A percentile compares a stretch with the other conserved stretches of the same genome.
Conservation (phyloP, 2,113 vertebrate genomes). For the Haliaeetus leucogaster region DNA sequence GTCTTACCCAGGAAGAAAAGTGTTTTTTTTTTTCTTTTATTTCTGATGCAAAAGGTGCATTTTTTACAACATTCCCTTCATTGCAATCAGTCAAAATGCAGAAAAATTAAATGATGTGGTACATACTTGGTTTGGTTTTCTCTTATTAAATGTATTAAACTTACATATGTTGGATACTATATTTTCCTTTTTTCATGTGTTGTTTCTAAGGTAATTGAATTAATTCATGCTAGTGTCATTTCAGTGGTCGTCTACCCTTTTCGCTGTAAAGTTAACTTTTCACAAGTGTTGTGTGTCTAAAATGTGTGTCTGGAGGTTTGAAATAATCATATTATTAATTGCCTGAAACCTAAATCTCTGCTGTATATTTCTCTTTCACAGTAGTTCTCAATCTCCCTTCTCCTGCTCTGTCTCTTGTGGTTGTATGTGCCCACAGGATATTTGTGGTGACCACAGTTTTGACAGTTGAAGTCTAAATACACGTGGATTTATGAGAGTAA, state of each 20-base stretch:
- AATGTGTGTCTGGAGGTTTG: background rate
- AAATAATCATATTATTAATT: background rate
- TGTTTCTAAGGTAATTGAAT: background rate
- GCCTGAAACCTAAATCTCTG: background rate
- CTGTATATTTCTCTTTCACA: background rate
- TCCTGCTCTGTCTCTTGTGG: background rate
- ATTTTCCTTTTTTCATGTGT: background rate
- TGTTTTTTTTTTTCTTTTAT: rapidly evolving
- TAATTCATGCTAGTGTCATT: background rate
- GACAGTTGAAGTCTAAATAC: background rate
- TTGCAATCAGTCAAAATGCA: background rate
- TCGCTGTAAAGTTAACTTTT: background rate
- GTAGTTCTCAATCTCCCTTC: background rate
- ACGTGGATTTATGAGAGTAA: background rate
- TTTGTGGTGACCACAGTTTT: background rate
- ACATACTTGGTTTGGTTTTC: background rate
- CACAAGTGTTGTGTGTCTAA: background rate
- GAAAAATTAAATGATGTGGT: background rate
- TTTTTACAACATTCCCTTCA: background rate
- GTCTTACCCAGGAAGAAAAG: background rate
- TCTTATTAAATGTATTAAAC: background rate
- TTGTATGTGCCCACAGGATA: background rate
- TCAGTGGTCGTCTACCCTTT: background rate
- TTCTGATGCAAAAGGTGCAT: background rate
- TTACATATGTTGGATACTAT: background rate